Base-by-base conservation (phyloP, 2,888 invertebrate species). In the Bugula neritina region DNA sequence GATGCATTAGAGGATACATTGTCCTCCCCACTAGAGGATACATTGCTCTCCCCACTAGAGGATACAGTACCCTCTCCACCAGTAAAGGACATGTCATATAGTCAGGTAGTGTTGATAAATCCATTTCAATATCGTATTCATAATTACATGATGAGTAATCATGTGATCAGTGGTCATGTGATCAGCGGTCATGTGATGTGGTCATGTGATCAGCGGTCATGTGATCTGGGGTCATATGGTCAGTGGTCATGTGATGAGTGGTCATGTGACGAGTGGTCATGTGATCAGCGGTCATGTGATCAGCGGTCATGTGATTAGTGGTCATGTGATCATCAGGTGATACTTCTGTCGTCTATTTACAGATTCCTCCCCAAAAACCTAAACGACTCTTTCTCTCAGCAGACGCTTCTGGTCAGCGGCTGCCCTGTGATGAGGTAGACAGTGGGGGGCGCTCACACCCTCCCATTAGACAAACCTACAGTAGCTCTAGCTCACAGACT, bases 361-460 rank as follows among this genome's bases (percentile, higher is more conserved):
- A 63, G 63, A 63, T 27, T 31, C 63, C 63, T n/a, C 63, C 63
- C 10, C 63, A 27, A 13, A 63, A 63, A 63, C 63, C 63, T 29
- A 27, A 63, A n/a, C 27, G 63, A 13, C 31, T 63, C 27, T 63
- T 63, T n/a, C 31, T 63, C 5, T 17, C n/a, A 5, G 23, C 5
- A 5, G n/a, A 21, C 13, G 3, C 23, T n/a, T 57, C 57, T 57
- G 57, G 3, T 3, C 23, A 27, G 5, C n/a, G 23, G n/a, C 27
- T n/a, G 3, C 5, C 23, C 5, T n/a, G 3, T 3, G 57, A 57
- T 57, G 57, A 13, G 23, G 43, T 43, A 17, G 43, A 43, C 17
- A 43, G 43, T 43, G 10, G 43, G 43, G 43, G 5, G 17, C 17
- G 10, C 5, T 5, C 17, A 43, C 43, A 5, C 43, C 43, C 43